Evolutionary conservation across 2,113 vertebrate genomes (phyloP), one percentile per base, ranked within the genome.

Genomic region (Oceanodroma tethys): DNA sequence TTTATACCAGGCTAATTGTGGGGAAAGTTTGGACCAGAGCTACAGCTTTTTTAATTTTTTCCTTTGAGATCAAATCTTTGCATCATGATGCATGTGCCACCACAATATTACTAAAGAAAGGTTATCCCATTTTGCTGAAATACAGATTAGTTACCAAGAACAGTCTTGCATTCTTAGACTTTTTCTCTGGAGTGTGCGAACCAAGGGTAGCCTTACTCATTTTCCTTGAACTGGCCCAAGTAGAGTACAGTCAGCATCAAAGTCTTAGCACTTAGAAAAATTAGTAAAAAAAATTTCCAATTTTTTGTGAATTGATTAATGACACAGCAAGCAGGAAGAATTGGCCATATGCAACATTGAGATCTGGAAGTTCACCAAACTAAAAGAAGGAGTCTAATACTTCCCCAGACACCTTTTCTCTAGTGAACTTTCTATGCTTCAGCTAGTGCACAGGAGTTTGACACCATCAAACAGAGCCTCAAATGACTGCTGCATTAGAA

Each of bases 271-370:
- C 4, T 70, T 50, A n/a, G 22, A 10, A 92, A 90, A 81, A 78
- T 14, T 2, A 88, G 6, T n/a, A 53, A 86, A 73, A 0, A 80
- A 48, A 40, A 12, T 34, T 48, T 76, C 30, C 22, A 45, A 0
- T 3, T 45, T 81, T 67, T 45, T 4, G 20, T 59, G 3, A 58
- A 58, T 30, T 45, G 4, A 50, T 58, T 62, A 45, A 58, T 23
- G 45, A 55, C 36, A 70, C 19, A 86, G 11, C 4, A 67, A 85
- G 6, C 21, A 86, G 59, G 14, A 82, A 70, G 21, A 71, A 26
- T 8, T 52, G 21, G 4, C 15, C 30, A 29, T 1, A 3, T 27
- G 10, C 14, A 67, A 38, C 8, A 40, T 0, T 5, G n/a, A 68
- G 21, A 56, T 66, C 21, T 87, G 13, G 8, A 87, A 89, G 14